phyloP scores from a whole-genome alignment of 2,888 invertebrate genomes.

The Rhamnusium bicolor region DNA sequence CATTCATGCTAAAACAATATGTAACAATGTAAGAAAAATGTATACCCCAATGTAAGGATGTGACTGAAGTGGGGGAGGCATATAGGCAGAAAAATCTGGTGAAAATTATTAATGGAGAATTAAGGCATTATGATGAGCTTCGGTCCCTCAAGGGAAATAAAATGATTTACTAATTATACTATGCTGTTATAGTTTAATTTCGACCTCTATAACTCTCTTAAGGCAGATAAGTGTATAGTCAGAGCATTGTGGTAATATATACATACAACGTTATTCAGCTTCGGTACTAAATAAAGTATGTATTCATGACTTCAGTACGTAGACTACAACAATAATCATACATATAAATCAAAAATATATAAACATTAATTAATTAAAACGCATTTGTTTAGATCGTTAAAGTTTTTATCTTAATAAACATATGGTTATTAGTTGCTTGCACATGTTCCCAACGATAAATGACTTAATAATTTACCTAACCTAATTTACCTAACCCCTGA shows the following conservation, averaged over 20 bases:
- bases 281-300: background rate
- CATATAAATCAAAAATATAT: conserved; percentile 1
- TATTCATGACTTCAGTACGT: background rate
- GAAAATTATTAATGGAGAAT: too few species aligned
- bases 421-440: background rate
- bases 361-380: background rate
- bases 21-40: too few species aligned
- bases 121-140: too few species aligned
- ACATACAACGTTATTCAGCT: background rate
- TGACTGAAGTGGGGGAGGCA: too few species aligned
- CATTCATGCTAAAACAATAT: too few species aligned
- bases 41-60: too few species aligned
- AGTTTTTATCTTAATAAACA: background rate
- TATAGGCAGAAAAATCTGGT: too few species aligned
- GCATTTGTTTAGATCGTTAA: background rate
- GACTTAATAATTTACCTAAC: too few species aligned
- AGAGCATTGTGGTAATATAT: background rate
- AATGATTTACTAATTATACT: background rate
- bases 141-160: background rate
- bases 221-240: background rate
- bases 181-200: background rate
- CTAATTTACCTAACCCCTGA: background rate
- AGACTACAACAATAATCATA: background rate
- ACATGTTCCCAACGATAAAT: background rate
- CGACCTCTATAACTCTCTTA: background rate